A percentile compares a stretch with the other conserved stretches of the same genome.
phyloP scores from a whole-genome alignment of 2,888 invertebrate species.

The Ectemnius cavifrons region DNA sequence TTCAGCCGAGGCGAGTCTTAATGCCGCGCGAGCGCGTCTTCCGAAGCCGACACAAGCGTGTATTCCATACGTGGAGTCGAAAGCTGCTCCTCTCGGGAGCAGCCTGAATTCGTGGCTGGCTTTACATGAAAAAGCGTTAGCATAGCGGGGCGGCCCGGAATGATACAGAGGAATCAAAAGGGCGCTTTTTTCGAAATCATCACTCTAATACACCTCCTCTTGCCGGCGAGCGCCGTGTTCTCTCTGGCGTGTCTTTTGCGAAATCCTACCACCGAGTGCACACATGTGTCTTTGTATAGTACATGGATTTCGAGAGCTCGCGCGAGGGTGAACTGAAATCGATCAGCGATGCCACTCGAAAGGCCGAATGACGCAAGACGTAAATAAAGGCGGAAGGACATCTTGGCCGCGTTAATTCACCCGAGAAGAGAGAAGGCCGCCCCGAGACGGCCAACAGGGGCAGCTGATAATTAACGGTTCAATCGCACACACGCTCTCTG shows the following conservation, averaged over 20 bases:
- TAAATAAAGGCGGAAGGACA: conserved; percentile 40
- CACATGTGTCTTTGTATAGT: too few species aligned
- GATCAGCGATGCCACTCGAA: background rate
- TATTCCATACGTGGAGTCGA: too few species aligned
- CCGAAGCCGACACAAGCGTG: too few species aligned
- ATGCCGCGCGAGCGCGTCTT: background rate
- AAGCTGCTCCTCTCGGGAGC: too few species aligned
- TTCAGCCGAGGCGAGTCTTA: conserved; percentile 13
- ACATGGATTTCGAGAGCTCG: too few species aligned
- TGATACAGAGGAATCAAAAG: background rate
- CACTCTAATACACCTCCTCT: background rate
- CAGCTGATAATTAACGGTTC: conserved; percentile 68
- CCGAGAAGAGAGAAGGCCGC: conserved; percentile 1
- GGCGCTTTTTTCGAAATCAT: background rate
- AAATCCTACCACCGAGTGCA: too few species aligned
- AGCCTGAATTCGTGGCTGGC: too few species aligned
- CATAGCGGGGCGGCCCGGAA: too few species aligned
- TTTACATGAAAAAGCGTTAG: too few species aligned
- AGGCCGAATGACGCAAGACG: conserved; percentile 16
- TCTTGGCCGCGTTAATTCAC: conserved; percentile 30
- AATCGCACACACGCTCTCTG: conserved; percentile 62
- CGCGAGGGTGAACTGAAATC: background rate
- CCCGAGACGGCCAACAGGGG: conserved; percentile 17
- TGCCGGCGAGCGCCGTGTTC: background rate
- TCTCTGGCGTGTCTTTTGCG: conserved; percentile 27